A percentile compares a stretch with the other conserved stretches of the same genome.
Conservation (phyloP, 2,113 vertebrate species). For the Pluvialis apricaria region DNA sequence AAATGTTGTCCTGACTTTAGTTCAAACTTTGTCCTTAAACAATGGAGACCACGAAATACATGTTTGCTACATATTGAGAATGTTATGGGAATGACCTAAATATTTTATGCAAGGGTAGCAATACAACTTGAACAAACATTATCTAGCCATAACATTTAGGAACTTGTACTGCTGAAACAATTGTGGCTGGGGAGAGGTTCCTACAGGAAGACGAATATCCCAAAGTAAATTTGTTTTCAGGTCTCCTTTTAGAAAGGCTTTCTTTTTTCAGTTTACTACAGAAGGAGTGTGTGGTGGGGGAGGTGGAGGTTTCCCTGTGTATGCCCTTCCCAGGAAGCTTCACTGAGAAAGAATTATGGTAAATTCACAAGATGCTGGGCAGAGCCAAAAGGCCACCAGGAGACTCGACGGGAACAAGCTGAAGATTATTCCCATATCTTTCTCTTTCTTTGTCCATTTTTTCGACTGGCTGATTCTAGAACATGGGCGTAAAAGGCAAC, state of each 20-base stretch:
- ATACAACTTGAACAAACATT: neutral
- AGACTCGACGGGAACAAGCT: neutral
- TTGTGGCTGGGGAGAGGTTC: neutral
- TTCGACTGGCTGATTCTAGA: neutral
- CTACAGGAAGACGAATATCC: neutral
- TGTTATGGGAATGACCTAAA: neutral
- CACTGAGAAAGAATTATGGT: neutral
- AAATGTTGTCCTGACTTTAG: neutral
- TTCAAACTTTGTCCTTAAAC: slow-evolving; percentile 14
- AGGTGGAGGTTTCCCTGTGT: neutral
- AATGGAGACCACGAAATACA: neutral
- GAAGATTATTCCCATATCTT: neutral
- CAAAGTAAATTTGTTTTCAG: neutral
- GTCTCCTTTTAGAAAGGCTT: neutral
- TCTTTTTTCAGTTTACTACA: neutral
- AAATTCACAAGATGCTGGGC: neutral
- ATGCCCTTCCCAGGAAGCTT: neutral
- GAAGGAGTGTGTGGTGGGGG: neutral
- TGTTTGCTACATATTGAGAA: neutral
- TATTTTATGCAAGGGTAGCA: neutral
- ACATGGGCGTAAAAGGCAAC: neutral
- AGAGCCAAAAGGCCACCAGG: neutral
- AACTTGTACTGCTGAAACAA: neutral
- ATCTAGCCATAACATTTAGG: neutral
- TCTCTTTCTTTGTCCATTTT: neutral